Evolutionary conservation across 1,140 invertebrate genomes (phyloP), one percentile per base, ranked within the genome.

Genomic region (Orchestia grillus): DNA sequence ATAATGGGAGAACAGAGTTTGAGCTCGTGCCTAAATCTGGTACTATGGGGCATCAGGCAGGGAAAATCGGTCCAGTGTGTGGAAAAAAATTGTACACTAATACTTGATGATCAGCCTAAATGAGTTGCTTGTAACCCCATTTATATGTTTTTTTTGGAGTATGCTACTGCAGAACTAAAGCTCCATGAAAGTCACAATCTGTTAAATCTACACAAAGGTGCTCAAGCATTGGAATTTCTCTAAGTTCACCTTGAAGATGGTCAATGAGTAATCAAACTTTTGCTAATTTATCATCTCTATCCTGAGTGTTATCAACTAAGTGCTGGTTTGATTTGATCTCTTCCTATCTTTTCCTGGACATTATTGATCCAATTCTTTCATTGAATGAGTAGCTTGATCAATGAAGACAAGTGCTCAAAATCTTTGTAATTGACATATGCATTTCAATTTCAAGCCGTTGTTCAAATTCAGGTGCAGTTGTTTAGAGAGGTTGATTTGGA

Each of bases 151-250:
- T 97, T 44, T 96, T 96, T 41, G 53, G 96, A 16, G 96, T 96
- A 95, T 97, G 97, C 87, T 96, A 77, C 90, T 97, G 96, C 47
- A 97, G 96, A 41, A n/a, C n/a, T 43, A 96, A 96, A 41, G 42
- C 90, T 96, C 96, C 96, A 96, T 97, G 96, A 97, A 97, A 23
- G 96, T 95, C 15, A 97, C 96, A 44, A 97, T 97, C 92, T 96
- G 96, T 96, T 97, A 97, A 87, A n/a, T 96, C 96, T 40, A 96
- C 96, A 87, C 95, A 96, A 94, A 96, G 44, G n/a, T 77, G 57
- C 44, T 94, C 88, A 44, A 87, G 62, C 96, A 41, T 96, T 28
- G 57, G 96, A 96, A 96, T 96, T 77, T 96, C 53, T 44, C 96
- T 95, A 90, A 96, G 96, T 45, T 62, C 62, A 19, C 53, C 41